phyloP scores from a whole-genome alignment of 2,888 invertebrate genomes.

The Drosophila nigricruria region DNA sequence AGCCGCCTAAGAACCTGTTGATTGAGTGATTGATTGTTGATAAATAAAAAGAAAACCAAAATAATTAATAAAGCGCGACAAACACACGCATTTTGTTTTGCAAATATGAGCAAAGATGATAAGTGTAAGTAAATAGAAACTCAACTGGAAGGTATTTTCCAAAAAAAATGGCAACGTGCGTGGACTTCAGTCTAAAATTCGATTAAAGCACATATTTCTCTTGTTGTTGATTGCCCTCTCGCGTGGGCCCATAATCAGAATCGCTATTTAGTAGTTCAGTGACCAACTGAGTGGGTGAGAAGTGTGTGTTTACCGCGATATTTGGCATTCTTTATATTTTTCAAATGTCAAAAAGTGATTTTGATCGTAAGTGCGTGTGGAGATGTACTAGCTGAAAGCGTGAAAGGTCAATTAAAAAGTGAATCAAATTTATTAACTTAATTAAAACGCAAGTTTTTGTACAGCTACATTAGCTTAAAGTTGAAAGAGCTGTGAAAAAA shows the following conservation, averaged over 20 bases:
- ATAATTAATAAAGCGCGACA: slow-evolving; percentile 13
- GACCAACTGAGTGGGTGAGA: not conserved
- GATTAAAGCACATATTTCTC: slow-evolving; percentile 2
- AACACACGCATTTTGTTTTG: slow-evolving; percentile 21
- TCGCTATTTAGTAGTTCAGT: slow-evolving; percentile 4
- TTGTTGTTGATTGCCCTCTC: not conserved
- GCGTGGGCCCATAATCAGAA: slow-evolving; percentile 18
- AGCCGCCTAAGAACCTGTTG: slow-evolving; percentile 5
- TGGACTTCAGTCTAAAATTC: slow-evolving; percentile 44
- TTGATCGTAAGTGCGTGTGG: not conserved
- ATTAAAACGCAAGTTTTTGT: too few species aligned
- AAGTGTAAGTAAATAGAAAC: slow-evolving; percentile 76
- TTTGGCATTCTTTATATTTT: slow-evolving; percentile 24
- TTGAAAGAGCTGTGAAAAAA: too few species aligned
- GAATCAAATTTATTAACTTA: too few species aligned
- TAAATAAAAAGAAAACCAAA: not conserved
- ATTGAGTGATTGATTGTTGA: slow-evolving; percentile 28
- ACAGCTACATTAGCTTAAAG: too few species aligned
- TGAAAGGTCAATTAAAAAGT: too few species aligned
- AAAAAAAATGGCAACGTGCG: slow-evolving; percentile 9
- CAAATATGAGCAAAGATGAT: slow-evolving; percentile 83
- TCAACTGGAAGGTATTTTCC: slow-evolving; percentile 5
- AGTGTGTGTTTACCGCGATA: not conserved
- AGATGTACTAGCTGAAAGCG: not conserved
- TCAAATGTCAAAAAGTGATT: not conserved